Conservation (phyloP, 2,888 invertebrate genomes). For the Oxytorus armatus region DNA sequence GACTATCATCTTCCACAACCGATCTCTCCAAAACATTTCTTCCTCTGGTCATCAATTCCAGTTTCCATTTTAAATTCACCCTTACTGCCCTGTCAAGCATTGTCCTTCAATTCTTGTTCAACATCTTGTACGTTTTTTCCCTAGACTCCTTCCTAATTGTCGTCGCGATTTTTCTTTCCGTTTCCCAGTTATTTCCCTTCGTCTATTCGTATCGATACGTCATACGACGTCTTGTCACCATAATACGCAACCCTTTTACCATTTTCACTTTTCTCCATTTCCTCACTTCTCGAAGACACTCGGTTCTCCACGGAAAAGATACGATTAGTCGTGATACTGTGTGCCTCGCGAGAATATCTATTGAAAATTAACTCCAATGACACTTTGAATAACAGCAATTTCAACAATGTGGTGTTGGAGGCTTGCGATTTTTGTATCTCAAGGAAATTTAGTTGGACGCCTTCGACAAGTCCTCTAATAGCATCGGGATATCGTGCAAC, state of each 20-base stretch:
- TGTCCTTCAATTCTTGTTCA: no score
- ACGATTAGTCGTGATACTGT: slow-evolving; percentile 62
- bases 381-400: background rate
- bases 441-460: no score
- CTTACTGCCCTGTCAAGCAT: no score
- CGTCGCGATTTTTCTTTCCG: no score
- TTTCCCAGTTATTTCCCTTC: no score
- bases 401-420: no score
- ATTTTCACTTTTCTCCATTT: slow-evolving; percentile 36
- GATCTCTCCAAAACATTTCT: background rate
- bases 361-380: slow-evolving; percentile 7
- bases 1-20: slow-evolving; percentile 13
- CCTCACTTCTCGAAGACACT: slow-evolving; percentile 2
- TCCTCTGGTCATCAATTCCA: slow-evolving; percentile 3
- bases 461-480: no score
- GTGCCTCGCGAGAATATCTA: slow-evolving; percentile 2
- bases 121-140: no score
- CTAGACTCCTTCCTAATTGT: no score
- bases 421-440: no score
- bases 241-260: slow-evolving; percentile 12
- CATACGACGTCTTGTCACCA: background rate
- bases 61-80: no score
- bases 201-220: background rate
- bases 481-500: no score
- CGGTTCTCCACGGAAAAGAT: slow-evolving; percentile 68